Evolutionary conservation across 2,113 vertebrate genomes (phyloP).

Genomic region (Stictonetta naevosa): DNA sequence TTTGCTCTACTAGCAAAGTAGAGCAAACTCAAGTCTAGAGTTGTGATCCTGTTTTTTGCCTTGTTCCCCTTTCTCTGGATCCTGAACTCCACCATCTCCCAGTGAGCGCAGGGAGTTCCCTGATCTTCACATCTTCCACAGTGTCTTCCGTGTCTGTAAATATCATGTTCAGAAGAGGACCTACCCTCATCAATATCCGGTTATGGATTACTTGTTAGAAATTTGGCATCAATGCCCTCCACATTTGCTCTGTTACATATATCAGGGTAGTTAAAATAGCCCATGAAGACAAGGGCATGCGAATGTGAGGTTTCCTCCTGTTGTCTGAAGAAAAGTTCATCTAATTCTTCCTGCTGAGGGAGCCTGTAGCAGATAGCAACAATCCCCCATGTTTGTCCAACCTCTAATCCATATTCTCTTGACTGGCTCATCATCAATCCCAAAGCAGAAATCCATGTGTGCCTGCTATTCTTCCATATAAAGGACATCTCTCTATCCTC

Average conservation of each 20-base stretch:
- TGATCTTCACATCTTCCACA: not conserved
- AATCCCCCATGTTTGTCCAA: not conserved
- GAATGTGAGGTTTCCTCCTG: not conserved
- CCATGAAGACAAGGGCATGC: not conserved
- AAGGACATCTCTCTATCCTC: not conserved
- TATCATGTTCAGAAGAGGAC: not conserved
- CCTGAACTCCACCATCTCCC: not conserved
- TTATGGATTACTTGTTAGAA: not conserved
- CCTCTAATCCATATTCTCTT: not conserved
- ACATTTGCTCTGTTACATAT: not conserved
- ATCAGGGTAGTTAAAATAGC: not conserved
- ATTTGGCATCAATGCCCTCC: not conserved
- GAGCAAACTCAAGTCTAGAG: not conserved
- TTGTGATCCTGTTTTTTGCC: not conserved
- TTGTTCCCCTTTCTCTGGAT: not conserved
- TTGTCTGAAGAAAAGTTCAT: not conserved
- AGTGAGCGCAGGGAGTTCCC: not conserved
- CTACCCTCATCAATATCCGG: not conserved
- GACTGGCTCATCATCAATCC: not conserved
- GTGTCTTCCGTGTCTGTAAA: not conserved
- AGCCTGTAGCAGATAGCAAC: not conserved
- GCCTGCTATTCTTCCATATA: not conserved
- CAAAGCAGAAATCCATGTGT: not conserved
- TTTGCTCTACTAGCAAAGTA: not conserved
- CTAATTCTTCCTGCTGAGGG: not conserved